Evolutionary conservation across 2,888 invertebrate genomes (phyloP), one percentile per base, ranked within the genome.

Genomic region (Eilema sororculum): DNA sequence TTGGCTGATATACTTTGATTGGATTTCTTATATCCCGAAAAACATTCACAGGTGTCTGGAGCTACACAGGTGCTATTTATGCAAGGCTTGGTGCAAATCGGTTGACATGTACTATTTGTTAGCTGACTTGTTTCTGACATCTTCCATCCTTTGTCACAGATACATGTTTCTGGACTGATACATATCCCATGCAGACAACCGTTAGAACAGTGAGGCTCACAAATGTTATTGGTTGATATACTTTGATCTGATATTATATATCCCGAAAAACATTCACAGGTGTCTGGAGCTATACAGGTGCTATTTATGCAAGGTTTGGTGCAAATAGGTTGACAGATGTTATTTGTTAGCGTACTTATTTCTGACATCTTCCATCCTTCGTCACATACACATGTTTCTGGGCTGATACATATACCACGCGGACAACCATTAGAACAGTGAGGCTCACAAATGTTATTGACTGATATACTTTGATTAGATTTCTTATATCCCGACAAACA

Each of bases 251-350:
- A 33, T 41, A 64, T 67, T 0, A 22, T 8, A 52, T 72, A 73
- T 0, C 77, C 77, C 0, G 33, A 10, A 0, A 8, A 10, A 56
- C 77, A 79, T 5, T 30, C 20, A 8, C 77, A 79, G 0, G 25
- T 73, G 0, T 77, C 66, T 22, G 79, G 77, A 2, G 57, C 72
- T 3, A 67, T 59, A 22, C 79, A 79, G 0, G 28, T 65, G 0
- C 71, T 60, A 0, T 77, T 72, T 0, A 57, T 8, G 16, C 78
- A 81, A 0, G 73, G 25, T 3, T 65, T 67, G 0, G 37, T 62
- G 10, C 80, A 79, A 58, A 75, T 58, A 0, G 78, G 76, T 57
- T 71, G 65, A 60, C 77, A 78, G 59, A 13, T 64, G 41, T 13
- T n/a, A 6, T 67, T 69, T 0, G 2, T 13, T 2, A 16, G 10